Percentiles rank a stretch among this genome's conserved stretches.
Evolutionary conservation across 2,797 vertebrate species (phyloP).

Genomic region (Glyptemys insculpta): DNA sequence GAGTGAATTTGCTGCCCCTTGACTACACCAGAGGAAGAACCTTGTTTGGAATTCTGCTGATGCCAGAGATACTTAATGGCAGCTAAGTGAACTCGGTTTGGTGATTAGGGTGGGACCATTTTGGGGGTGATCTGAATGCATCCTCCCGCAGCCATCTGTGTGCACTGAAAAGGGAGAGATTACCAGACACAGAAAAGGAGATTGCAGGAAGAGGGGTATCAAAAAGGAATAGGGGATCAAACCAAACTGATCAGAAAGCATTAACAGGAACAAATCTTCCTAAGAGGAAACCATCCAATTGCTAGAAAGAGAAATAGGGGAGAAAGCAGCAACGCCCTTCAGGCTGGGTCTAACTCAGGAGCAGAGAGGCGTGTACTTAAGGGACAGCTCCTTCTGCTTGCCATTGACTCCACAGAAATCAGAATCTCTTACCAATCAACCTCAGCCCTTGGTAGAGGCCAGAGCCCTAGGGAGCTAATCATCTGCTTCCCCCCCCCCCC

Average conservation of each 20-base stretch:
- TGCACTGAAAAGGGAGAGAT: not conserved
- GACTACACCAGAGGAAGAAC: not conserved
- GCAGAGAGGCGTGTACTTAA: conserved; percentile 15
- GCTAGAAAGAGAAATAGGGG: conserved; percentile 48
- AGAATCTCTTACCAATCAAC: not conserved
- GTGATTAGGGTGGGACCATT: not conserved
- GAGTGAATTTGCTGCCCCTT: not conserved
- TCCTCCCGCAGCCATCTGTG: rapidly evolving
- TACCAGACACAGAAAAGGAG: not conserved
- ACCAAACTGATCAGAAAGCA: not conserved
- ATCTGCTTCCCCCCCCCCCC: not conserved
- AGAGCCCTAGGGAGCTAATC: not conserved
- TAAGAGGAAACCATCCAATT: conserved; percentile 30
- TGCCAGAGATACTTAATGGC: not conserved
- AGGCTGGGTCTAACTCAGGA: not conserved
- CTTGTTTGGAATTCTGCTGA: not conserved
- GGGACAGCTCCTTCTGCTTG: not conserved
- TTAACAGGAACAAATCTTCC: conserved; percentile 43
- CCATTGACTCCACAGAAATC: not conserved
- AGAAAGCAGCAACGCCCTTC: not conserved
- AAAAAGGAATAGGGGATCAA: not conserved
- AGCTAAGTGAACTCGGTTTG: not conserved
- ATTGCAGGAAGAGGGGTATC: not conserved
- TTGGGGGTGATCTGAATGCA: not conserved
- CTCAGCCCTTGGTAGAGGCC: not conserved